A percentile compares a stretch with the other conserved stretches of the same genome.
phyloP scores from a whole-genome alignment of 2,113 vertebrate species.

The Crocuta crocuta region DNA sequence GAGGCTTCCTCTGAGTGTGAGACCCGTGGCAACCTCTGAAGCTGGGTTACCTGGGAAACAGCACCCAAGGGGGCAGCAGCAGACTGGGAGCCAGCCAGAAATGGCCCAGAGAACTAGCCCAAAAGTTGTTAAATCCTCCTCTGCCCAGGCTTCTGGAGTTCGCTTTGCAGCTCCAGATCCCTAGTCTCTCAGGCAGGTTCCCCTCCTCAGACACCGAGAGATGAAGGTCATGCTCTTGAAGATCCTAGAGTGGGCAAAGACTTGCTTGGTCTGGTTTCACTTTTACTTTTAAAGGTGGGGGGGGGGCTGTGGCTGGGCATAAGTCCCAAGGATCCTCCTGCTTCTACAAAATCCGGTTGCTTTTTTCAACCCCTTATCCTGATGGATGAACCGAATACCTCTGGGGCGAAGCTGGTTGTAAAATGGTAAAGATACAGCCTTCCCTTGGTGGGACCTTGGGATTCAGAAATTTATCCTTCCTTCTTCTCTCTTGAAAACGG shows the following conservation, averaged over 20 bases:
- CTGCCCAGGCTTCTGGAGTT: not conserved
- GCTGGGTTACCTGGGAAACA: not conserved
- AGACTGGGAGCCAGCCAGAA: not conserved
- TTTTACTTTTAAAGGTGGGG: constrained; percentile 62
- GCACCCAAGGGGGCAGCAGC: not conserved
- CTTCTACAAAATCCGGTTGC: not conserved
- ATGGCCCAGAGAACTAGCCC: not conserved
- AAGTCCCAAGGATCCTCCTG: not conserved
- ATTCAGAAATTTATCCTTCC: not conserved
- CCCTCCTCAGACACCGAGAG: not conserved
- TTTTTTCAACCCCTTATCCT: not conserved
- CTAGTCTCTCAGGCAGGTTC: not conserved
- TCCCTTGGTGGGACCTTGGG: not conserved
- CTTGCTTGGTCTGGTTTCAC: constrained; percentile 66
- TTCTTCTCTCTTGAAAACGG: constrained; percentile 12
- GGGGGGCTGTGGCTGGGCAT: not conserved
- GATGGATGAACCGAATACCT: not conserved
- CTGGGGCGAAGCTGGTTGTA: not conserved
- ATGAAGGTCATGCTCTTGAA: not conserved
- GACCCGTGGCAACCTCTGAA: not conserved
- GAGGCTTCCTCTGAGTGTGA: not conserved
- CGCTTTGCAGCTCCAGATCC: not conserved
- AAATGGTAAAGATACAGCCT: not conserved
- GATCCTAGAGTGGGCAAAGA: not conserved
- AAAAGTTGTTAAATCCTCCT: not conserved